Evolutionary conservation across 2,797 vertebrate genomes (phyloP).

Genomic region (Labeo calbasu): DNA sequence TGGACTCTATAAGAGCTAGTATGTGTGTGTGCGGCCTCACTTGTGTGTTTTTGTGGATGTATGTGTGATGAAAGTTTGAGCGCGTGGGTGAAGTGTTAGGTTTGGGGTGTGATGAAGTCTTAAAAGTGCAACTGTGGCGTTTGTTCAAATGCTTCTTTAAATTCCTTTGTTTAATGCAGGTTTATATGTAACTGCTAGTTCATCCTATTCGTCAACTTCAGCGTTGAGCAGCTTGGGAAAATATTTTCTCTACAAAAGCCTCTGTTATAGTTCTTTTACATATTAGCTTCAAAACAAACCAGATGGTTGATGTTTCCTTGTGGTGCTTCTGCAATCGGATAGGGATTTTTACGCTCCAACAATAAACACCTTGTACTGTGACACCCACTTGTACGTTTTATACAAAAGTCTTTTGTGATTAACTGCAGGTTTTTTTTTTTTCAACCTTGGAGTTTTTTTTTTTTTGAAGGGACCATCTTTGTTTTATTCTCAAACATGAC

Average conservation of each 20-base stretch:
- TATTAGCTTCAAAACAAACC: conserved; percentile 5
- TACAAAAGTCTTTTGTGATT: background rate
- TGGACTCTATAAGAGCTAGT: background rate
- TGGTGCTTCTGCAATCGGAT: background rate
- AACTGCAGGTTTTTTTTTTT: background rate
- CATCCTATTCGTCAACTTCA: background rate
- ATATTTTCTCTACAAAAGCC: background rate
- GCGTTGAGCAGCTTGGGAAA: background rate
- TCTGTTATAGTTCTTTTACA: background rate
- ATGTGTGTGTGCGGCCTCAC: background rate
- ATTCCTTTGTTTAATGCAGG: conserved; percentile 11
- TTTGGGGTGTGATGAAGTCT: conserved; percentile 50
- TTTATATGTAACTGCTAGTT: background rate
- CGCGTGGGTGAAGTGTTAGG: conserved; percentile 44
- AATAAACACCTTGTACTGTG: background rate
- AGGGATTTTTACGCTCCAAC: background rate
- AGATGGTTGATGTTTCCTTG: background rate
- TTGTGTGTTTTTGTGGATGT: conserved; percentile 8
- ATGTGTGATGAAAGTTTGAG: background rate
- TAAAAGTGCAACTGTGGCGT: conserved; percentile 16
- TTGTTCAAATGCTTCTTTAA: conserved; percentile 16
- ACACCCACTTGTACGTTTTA: background rate
- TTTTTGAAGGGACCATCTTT: background rate
- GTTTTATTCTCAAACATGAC: background rate
- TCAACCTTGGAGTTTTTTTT: background rate